Percentiles rank a stretch among this genome's conserved stretches.
phyloP scores from a whole-genome alignment of 1,140 invertebrate species.

The Lineus longissimus region DNA sequence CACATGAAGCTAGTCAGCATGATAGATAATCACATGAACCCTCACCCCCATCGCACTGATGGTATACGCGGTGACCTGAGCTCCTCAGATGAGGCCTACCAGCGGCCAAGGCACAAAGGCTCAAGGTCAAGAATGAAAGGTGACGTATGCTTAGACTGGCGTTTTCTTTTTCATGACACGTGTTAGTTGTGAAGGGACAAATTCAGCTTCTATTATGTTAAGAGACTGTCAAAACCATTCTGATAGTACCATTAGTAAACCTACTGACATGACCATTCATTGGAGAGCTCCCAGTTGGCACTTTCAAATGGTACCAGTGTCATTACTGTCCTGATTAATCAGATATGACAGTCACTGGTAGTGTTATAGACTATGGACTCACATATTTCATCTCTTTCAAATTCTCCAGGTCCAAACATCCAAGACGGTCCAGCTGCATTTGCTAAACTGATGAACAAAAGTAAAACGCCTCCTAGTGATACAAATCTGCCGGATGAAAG shows the following conservation, averaged over 20 bases:
- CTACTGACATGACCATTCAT: too few species aligned
- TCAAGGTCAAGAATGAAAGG: not conserved
- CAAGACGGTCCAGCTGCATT: constrained; percentile 48
- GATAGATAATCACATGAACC: constrained; percentile 42
- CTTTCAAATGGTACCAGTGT: too few species aligned
- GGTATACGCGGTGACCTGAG: constrained; percentile 30
- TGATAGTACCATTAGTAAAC: too few species aligned
- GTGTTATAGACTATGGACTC: too few species aligned
- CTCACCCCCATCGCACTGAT: constrained; percentile 15
- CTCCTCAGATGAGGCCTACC: constrained; percentile 38
- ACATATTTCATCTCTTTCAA: too few species aligned
- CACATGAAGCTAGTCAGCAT: constrained; percentile 50
- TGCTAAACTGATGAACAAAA: constrained; percentile 40
- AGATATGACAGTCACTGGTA: too few species aligned
- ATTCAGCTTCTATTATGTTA: not conserved
- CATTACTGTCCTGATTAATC: too few species aligned
- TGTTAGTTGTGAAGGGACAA: too few species aligned
- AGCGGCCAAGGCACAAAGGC: constrained; percentile 17
- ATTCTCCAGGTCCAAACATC: constrained; percentile 34
- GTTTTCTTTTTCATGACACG: too few species aligned
- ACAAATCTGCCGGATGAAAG: too few species aligned
- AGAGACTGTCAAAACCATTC: too few species aligned
- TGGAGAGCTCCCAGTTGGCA: too few species aligned
- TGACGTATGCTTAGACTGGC: not conserved
- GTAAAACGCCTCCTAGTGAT: not conserved